Percentiles rank a stretch among this genome's conserved stretches.
phyloP scores from a whole-genome alignment of 2,797 vertebrate genomes.

The Stomatorhinus walkeri region DNA sequence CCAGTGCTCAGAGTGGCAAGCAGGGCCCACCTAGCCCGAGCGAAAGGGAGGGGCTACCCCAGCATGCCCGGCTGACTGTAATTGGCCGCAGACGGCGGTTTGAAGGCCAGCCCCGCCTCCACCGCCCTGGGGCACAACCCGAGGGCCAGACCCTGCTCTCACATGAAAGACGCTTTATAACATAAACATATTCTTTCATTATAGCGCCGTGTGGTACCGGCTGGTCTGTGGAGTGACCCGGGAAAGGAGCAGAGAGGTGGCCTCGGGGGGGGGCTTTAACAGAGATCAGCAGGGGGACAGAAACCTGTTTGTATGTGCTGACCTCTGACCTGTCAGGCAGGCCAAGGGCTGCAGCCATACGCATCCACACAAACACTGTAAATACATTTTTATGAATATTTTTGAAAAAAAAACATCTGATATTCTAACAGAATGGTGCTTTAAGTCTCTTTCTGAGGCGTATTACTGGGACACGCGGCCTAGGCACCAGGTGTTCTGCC shows the following conservation, averaged over 20 bases:
- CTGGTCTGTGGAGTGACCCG: neutral
- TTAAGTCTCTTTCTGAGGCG: neutral
- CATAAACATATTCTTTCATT: slow-evolving; percentile 24
- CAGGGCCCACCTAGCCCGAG: slow-evolving; percentile 27
- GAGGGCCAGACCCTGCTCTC: slow-evolving; percentile 32
- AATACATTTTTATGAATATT: neutral
- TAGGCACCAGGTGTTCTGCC: neutral
- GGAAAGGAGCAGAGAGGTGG: neutral
- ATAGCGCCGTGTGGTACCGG: slow-evolving; percentile 9
- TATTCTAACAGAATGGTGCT: neutral
- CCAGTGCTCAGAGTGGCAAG: slow-evolving; percentile 29
- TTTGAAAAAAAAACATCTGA: neutral
- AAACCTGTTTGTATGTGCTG: neutral
- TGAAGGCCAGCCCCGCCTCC: slow-evolving; percentile 31
- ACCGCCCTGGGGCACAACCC: slow-evolving; percentile 17
- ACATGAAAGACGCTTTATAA: slow-evolving; percentile 30
- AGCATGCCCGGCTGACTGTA: slow-evolving; percentile 43
- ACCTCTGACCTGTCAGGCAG: neutral
- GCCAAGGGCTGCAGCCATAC: neutral
- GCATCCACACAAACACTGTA: neutral
- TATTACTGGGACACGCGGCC: neutral
- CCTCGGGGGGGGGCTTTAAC: neutral
- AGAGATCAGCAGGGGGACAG: slow-evolving; percentile 13
- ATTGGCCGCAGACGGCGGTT: slow-evolving; percentile 47
- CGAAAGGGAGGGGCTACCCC: slow-evolving; percentile 45